Evolutionary conservation across 2,113 vertebrate genomes (phyloP).

Genomic region (Peromyscus polionotus): DNA sequence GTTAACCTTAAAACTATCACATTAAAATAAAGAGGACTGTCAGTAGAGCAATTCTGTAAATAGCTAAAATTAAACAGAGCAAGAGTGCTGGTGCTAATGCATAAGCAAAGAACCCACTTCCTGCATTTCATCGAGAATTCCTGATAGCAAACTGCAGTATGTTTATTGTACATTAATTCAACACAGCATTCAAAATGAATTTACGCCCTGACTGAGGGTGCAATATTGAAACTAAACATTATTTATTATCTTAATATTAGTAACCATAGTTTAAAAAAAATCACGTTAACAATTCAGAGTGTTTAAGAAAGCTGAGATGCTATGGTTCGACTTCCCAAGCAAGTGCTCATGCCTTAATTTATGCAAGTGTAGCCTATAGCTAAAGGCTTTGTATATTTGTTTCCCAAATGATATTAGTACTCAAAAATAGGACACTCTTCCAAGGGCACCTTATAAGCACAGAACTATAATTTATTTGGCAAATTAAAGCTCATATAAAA

Average conservation of each 20-base stretch:
- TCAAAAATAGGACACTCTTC: conserved; percentile 88
- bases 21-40: conserved; percentile 76
- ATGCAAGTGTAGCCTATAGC: conserved; percentile 88
- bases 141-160: conserved; percentile 81
- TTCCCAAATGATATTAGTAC: conserved; percentile 85
- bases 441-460: conserved; percentile 89
- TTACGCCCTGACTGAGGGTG: conserved; percentile 79
- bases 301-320: conserved; percentile 80
- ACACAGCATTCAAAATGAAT: conserved; percentile 84
- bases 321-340: conserved; percentile 79
- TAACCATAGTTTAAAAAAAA: conserved; percentile 78
- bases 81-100: conserved; percentile 72
- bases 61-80: conserved; percentile 82
- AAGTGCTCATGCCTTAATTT: conserved; percentile 85
- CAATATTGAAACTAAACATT: conserved; percentile 81
- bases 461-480: conserved; percentile 90
- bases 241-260: conserved; percentile 87
- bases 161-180: conserved; percentile 85
- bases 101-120: conserved; percentile 81
- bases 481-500: conserved; percentile 91
- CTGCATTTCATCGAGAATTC: conserved; percentile 77
- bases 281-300: conserved; percentile 74
- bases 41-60: conserved; percentile 80
- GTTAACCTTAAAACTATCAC: conserved; percentile 82
- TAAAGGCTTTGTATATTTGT: conserved; percentile 88